Percentiles rank a stretch among this genome's conserved stretches.
These are phyloP conservation scores for Rallus crepitans DNA, from an alignment of 2,797 vertebrate species.

Conservation along the genomic window DNA sequence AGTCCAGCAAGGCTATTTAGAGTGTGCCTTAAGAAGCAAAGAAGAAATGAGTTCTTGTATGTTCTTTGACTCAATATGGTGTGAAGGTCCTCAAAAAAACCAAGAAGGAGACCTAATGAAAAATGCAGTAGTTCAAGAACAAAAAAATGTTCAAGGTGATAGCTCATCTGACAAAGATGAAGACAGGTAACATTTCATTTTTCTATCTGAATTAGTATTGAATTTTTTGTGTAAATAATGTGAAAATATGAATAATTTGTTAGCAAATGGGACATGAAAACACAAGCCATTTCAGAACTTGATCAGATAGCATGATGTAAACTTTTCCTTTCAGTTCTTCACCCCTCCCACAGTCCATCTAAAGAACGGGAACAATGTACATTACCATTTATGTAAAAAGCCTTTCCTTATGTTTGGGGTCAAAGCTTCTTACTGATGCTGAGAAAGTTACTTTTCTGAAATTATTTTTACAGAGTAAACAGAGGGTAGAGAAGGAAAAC, in stretches of 20 bases:
- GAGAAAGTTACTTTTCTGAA: neutral
- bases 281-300: neutral
- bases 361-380: neutral
- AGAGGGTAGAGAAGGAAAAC: neutral
- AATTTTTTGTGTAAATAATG: neutral
- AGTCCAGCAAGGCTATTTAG: conserved; percentile 45
- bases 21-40: conserved; percentile 48
- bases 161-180: conserved; percentile 69
- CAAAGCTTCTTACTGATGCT: neutral
- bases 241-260: neutral
- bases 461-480: neutral
- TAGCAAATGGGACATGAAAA: neutral
- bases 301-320: neutral
- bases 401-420: neutral
- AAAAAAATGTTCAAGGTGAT: neutral
- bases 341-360: neutral
- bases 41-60: conserved; percentile 47
- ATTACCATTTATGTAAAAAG: neutral
- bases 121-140: neutral
- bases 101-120: conserved; percentile 12
- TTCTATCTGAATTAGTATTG: neutral
- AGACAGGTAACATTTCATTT: conserved; percentile 77
- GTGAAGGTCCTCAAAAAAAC: conserved; percentile 34
- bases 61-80: conserved; percentile 51
- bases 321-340: neutral